Base-by-base conservation (phyloP, 2,888 invertebrate species). In the Plagiodera versicolora region DNA sequence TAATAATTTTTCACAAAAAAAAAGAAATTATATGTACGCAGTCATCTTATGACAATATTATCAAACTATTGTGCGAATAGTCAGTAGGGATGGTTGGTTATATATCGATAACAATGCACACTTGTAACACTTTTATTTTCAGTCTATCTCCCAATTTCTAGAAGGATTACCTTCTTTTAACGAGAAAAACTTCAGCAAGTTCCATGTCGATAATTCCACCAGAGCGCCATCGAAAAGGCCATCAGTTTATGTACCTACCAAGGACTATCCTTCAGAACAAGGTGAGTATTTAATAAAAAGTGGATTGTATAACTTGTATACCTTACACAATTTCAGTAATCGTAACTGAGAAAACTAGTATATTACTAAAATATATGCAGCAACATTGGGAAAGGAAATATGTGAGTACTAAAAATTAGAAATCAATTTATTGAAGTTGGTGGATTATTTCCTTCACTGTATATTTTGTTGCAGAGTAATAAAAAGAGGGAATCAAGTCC, bases 361-460 rank as follows among this genome's bases (percentile, higher is more conserved):
- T 97, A 74, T 84, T 97, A 61, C 81, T 97, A 74, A 88, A 96
- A 82, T 97, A 95, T 81, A 85, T 97, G 67, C 95, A 96, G 74
- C 94, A 95, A 75, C 94, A 95, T 81, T 96, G 95, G 94, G 95
- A 96, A 77, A 95, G 94, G 83, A 94, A 86, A 88, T 90, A 81
- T 63, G 61, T 67, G 16, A 61, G 49, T 58, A 60, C 14, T 24
- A 64, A 20, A 18, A 16, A 44, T 16, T n/a, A n/a, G 16, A 18
- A 48, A 18, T 48, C 2, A 1, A 20, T 19, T 17, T 2, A 1
- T 11, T 11, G 11, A 47, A 24, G 6, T 24, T 24, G 24, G 24
- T 24, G 24, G 9, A 10, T 14, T 39, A 24, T 45, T 46, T 18
- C 18, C 20, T 30, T 8, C n/a, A 32, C 6, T 9, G 32, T 32